A percentile compares a stretch with the other conserved stretches of the same genome.
Conservation (phyloP, 1,140 invertebrate species). For the Atta texana region DNA sequence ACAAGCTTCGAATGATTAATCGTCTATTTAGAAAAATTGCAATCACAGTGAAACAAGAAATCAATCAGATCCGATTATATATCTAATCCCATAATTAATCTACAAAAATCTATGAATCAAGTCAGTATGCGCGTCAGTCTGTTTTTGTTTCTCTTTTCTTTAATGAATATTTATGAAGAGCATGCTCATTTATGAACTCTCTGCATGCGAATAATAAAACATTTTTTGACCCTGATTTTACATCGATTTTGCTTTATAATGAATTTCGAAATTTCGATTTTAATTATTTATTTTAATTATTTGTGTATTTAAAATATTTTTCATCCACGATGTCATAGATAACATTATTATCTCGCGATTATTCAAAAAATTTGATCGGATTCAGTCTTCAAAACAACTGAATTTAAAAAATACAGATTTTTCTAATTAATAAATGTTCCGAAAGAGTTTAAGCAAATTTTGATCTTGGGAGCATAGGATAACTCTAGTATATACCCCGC, state of each 20-base stretch:
- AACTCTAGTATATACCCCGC: too few species aligned
- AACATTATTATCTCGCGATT: neutral
- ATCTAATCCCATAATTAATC: constrained; percentile 8
- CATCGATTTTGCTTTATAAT: neutral
- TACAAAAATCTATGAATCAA: neutral
- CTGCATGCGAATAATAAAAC: constrained; percentile 13
- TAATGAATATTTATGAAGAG: constrained; percentile 16
- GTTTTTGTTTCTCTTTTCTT: neutral
- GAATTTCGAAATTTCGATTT: constrained; percentile 11
- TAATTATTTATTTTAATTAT: constrained; percentile 47
- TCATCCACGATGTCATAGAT: neutral
- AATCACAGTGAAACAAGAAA: neutral
- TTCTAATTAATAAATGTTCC: constrained; percentile 2
- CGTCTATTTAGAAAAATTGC: neutral
- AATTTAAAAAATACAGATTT: neutral
- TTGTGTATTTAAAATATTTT: constrained; percentile 11
- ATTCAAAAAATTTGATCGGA: neutral
- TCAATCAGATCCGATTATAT: neutral
- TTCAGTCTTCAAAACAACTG: neutral
- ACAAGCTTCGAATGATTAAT: neutral
- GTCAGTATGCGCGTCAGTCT: neutral
- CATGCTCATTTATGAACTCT: constrained; percentile 27
- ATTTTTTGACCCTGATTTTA: neutral
- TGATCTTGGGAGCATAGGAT: neutral
- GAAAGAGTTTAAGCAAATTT: neutral